phyloP scores from a whole-genome alignment of 2,113 vertebrate species.

The Illadopsis cleaveri region DNA sequence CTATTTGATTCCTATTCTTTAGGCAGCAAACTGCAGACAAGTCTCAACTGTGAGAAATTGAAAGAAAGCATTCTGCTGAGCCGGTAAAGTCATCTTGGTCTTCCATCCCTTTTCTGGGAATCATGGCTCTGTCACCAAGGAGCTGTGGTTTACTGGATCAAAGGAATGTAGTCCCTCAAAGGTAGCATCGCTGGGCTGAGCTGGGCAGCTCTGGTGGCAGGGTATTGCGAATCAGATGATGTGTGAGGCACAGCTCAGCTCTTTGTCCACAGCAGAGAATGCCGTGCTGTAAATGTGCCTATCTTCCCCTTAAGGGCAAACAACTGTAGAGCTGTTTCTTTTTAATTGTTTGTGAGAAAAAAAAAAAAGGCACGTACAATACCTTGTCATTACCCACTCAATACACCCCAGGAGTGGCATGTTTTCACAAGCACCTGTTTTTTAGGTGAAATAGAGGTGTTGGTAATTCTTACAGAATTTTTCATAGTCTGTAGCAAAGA shows the following conservation, averaged over 20 bases:
- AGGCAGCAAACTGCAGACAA: neutral
- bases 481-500: neutral
- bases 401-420: neutral
- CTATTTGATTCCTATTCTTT: neutral
- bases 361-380: neutral
- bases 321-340: neutral
- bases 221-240: neutral
- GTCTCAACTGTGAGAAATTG: neutral
- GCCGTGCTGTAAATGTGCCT: neutral
- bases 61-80: neutral
- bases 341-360: neutral
- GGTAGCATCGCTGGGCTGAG: accelerated
- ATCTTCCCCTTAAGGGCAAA: neutral
- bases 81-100: neutral
- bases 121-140: neutral
- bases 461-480: neutral
- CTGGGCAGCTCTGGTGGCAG: neutral
- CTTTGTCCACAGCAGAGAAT: neutral
- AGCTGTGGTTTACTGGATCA: neutral
- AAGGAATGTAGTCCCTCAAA: neutral
- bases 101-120: neutral
- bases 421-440: neutral
- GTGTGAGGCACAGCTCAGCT: neutral
- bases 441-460: neutral
- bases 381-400: neutral